A percentile compares a stretch with the other conserved stretches of the same genome.
These are phyloP conservation scores for Geotrupes spiniger DNA, from an alignment of 2,888 invertebrate genomes.

Conservation along the genomic window DNA sequence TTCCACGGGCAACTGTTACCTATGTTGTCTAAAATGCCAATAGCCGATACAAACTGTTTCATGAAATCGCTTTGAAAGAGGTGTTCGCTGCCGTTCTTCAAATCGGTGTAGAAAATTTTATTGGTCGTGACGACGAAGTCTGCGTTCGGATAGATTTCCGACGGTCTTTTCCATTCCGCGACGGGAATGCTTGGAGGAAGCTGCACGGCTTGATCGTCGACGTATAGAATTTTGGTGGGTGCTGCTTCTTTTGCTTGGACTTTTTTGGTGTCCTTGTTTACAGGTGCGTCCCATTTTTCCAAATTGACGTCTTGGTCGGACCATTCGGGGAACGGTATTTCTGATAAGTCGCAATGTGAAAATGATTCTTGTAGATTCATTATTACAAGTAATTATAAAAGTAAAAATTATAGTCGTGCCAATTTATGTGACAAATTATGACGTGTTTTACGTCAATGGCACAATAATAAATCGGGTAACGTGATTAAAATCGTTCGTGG, in stretches of 20 bases:
- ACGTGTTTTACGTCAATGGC: too few relatives aligned
- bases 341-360: too few relatives aligned
- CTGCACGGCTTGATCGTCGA: conserved; percentile 25
- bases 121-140: conserved; percentile 33
- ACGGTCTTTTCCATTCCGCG: conserved; percentile 39
- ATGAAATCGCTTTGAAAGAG: conserved; percentile 47
- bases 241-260: conserved; percentile 4
- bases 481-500: too few relatives aligned
- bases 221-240: conserved; percentile 13
- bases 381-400: too few relatives aligned
- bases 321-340: conserved; percentile 39
- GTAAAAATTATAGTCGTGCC: too few relatives aligned
- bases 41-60: conserved; percentile 45
- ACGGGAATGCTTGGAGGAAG: conserved; percentile 25
- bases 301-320: conserved; percentile 38
- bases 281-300: conserved; percentile 40
- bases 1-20: conserved; percentile 42
- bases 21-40: conserved; percentile 46
- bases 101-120: conserved; percentile 38
- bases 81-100: conserved; percentile 45
- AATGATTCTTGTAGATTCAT: too few relatives aligned
- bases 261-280: conserved; percentile 16
- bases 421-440: too few relatives aligned
- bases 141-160: conserved; percentile 34
- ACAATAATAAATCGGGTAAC: too few relatives aligned